Percentiles rank a stretch among this genome's conserved stretches.
Conservation (phyloP, 2,113 vertebrate genomes). For the Rhinogobius similis region DNA sequence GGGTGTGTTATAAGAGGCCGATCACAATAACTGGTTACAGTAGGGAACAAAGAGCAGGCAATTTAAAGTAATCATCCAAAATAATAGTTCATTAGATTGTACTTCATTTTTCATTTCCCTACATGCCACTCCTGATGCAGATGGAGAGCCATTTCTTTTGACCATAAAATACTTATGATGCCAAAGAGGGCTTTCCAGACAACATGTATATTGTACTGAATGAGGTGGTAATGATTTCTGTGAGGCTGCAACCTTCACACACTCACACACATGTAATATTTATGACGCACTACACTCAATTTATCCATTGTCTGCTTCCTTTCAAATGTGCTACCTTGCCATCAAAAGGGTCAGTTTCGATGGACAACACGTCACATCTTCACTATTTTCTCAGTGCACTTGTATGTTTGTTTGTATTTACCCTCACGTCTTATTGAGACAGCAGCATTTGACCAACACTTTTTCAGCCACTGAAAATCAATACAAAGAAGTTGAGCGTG, state of each 20-base stretch:
- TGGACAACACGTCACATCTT: background rate
- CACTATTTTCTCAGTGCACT: slow-evolving; percentile 18
- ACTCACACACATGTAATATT: slow-evolving; percentile 41
- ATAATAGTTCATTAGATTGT: slow-evolving; percentile 25
- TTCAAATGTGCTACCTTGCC: slow-evolving; percentile 24
- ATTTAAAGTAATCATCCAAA: slow-evolving; percentile 53
- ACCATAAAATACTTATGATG: slow-evolving; percentile 13
- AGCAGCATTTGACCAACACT: slow-evolving; percentile 17
- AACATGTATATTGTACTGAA: slow-evolving; percentile 22
- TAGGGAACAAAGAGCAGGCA: slow-evolving; percentile 48
- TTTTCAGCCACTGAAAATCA: slow-evolving; percentile 42
- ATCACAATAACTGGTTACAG: slow-evolving; percentile 66
- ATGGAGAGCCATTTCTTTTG: background rate
- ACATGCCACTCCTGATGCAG: background rate
- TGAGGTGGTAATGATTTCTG: slow-evolving; percentile 14
- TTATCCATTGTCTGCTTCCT: slow-evolving; percentile 39
- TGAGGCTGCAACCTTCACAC: slow-evolving; percentile 1
- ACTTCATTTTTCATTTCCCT: slow-evolving; percentile 18
- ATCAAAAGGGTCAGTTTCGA: slow-evolving; percentile 21
- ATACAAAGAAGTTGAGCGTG: slow-evolving; percentile 31
- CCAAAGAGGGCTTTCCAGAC: slow-evolving; percentile 2
- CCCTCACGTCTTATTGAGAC: slow-evolving; percentile 14
- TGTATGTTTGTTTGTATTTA: slow-evolving; percentile 15
- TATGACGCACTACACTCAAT: slow-evolving; percentile 33
- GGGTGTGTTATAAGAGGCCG: slow-evolving; percentile 56